These are phyloP conservation scores for Mormyrus lacerda DNA, from an alignment of 2,113 vertebrate genomes.

Conservation along the genomic window DNA sequence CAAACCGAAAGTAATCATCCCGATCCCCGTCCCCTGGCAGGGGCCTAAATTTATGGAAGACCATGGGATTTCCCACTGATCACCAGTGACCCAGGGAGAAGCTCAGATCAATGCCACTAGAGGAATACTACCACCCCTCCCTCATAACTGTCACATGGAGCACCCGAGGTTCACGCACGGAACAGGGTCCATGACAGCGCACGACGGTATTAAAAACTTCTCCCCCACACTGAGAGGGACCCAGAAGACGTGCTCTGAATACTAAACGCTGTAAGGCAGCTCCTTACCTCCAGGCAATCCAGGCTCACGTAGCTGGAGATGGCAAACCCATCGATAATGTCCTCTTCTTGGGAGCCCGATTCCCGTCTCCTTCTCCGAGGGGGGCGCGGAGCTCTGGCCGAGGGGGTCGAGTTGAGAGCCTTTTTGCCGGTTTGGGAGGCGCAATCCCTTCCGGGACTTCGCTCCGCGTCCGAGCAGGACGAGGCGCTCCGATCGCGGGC, in stretches of 20 bases:
- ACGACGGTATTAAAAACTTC: conserved; percentile 10
- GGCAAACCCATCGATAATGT: conserved; percentile 92
- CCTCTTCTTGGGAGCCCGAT: conserved; percentile 90
- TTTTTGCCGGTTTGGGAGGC: conserved; percentile 61
- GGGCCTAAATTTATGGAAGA: not conserved
- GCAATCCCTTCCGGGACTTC: conserved; percentile 72
- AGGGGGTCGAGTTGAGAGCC: conserved; percentile 56
- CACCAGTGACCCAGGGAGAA: not conserved
- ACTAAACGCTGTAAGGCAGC: conserved; percentile 25
- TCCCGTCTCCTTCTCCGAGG: conserved; percentile 79
- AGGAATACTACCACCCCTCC: not conserved
- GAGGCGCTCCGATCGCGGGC: conserved; percentile 73
- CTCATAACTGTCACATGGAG: not conserved
- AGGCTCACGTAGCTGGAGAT: conserved; percentile 88
- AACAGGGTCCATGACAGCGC: conserved; percentile 9
- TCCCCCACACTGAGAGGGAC: conserved; percentile 23
- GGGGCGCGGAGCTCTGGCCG: conserved; percentile 56
- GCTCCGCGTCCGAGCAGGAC: conserved; percentile 73
- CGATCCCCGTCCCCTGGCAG: not conserved
- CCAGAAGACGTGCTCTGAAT: conserved; percentile 23
- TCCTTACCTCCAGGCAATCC: conserved; percentile 82
- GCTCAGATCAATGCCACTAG: not conserved
- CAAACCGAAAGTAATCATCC: not conserved
- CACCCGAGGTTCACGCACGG: not conserved
- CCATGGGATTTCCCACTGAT: not conserved